phyloP scores from a whole-genome alignment of 1,140 invertebrate genomes.

The Pseudomyrmex cubaensis region DNA sequence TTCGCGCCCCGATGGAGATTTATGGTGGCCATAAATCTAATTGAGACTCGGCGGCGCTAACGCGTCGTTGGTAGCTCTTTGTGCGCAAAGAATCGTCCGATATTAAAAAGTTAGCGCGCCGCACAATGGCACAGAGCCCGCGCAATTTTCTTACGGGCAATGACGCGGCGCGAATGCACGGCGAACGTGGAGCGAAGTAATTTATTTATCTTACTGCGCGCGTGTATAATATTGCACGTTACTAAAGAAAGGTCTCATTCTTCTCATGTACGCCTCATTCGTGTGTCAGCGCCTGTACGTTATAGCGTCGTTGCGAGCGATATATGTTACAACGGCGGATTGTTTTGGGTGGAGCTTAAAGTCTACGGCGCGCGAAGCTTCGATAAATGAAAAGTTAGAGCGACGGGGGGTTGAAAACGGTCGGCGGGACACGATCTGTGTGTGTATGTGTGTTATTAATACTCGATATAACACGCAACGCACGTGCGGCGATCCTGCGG shows the following conservation, averaged over 20 bases:
- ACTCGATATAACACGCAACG: slow-evolving; percentile 62
- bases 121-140: slow-evolving; percentile 2
- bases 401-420: slow-evolving; percentile 29
- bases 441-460: slow-evolving; percentile 47
- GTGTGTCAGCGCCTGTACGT: not conserved
- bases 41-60: slow-evolving; percentile 49
- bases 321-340: not conserved
- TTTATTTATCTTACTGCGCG: slow-evolving; percentile 42
- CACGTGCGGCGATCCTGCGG: slow-evolving; percentile 56
- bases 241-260: slow-evolving; percentile 38
- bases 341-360: slow-evolving; percentile 14
- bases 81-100: slow-evolving; percentile 8
- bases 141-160: slow-evolving; percentile 19
- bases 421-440: not conserved
- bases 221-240: not conserved
- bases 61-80: slow-evolving; percentile 43
- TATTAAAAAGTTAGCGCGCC: slow-evolving; percentile 41
- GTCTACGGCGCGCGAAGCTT: not conserved
- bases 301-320: not conserved
- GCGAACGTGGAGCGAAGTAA: slow-evolving; percentile 14
- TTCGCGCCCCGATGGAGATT: slow-evolving; percentile 43
- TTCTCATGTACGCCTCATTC: slow-evolving; percentile 4
- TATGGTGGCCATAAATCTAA: slow-evolving; percentile 44
- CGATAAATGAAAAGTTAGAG: slow-evolving; percentile 38
- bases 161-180: slow-evolving; percentile 33